Base-by-base conservation (phyloP, 2,113 vertebrate genomes). In the Colossoma macropomum region DNA sequence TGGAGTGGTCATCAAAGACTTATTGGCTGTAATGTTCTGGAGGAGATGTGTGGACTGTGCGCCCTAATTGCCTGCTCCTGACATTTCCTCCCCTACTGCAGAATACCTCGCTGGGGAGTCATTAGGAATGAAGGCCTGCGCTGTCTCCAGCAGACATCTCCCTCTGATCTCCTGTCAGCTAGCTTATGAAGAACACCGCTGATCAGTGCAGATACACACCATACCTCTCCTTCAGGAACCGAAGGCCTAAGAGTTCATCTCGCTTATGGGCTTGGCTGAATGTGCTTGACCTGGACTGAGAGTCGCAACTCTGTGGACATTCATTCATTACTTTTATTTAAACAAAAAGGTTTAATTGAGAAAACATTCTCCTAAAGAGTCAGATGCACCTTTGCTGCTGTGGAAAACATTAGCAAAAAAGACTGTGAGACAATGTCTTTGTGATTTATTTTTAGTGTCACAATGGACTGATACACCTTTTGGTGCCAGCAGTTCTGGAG, bases 151-250 rank as follows among this genome's bases (percentile, higher is more conserved):
- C 59, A 66, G 75, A 82, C 73, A 69, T 76, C 38, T 21, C 48
- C 28, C 84, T 81, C 56, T 81, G 84, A 85, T 85, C 84, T 78
- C 74, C 70, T 59, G 74, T 85, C 79, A 78, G 68, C 54, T 68
- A 54, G 21, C 60, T 85, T 74, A 82, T 82, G 84, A 85, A 78
- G 75, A 85, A 63, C 70, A 34, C 54, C 75, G 30, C 75, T 72
- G 70, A 54, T 82, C 75, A 66, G 68, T 48, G 23, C 60, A 66
- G 32, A 82, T 76, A 45, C 75, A 59, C 74, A 17, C 30, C 50
- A 25, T 54, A 30, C 48, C 11, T 21, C 48, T 38, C 19, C 65
- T 38, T 69, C 66, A 15, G 48, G 48, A 34, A 56, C 77, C 34
- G 28, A 70, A 69, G 77, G 65, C 30, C 45, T 60, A 30, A 32